These are phyloP conservation scores for Erpobdella octoculata DNA, from an alignment of 2,888 invertebrate species.

Conservation along the genomic window DNA sequence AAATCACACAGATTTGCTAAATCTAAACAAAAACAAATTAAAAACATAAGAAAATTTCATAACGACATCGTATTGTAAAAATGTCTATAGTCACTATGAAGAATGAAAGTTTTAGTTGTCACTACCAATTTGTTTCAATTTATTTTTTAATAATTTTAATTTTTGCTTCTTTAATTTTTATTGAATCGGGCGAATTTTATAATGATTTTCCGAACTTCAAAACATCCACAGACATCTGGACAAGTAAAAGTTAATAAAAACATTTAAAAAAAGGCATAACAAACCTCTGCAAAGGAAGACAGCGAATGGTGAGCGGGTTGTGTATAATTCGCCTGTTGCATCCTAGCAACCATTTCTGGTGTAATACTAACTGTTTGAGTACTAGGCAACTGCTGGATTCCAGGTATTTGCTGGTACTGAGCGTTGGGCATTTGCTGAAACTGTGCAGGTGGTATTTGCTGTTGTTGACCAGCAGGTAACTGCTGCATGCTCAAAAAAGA, in stretches of 20 bases:
- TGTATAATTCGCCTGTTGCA: neutral
- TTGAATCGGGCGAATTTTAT: too few relatives aligned
- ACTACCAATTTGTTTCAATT: too few relatives aligned
- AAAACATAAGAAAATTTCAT: neutral
- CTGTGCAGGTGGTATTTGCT: neutral
- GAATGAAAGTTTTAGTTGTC: too few relatives aligned
- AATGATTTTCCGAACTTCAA: neutral
- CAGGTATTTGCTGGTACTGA: neutral
- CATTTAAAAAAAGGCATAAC: neutral
- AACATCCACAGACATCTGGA: too few relatives aligned
- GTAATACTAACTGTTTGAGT: neutral
- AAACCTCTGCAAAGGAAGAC: neutral
- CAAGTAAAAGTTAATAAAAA: too few relatives aligned
- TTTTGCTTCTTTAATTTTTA: too few relatives aligned
- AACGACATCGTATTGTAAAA: too few relatives aligned
- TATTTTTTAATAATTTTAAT: too few relatives aligned
- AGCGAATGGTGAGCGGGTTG: neutral
- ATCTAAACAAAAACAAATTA: neutral
- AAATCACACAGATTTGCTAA: neutral
- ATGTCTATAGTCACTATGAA: too few relatives aligned
- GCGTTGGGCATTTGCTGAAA: neutral
- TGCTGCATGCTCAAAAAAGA: neutral
- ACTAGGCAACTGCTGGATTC: neutral
- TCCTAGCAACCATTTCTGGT: neutral
- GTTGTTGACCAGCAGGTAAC: neutral